Evolutionary conservation across 2,888 invertebrate species (phyloP).

Genomic region (Sarcophaga variegata): DNA sequence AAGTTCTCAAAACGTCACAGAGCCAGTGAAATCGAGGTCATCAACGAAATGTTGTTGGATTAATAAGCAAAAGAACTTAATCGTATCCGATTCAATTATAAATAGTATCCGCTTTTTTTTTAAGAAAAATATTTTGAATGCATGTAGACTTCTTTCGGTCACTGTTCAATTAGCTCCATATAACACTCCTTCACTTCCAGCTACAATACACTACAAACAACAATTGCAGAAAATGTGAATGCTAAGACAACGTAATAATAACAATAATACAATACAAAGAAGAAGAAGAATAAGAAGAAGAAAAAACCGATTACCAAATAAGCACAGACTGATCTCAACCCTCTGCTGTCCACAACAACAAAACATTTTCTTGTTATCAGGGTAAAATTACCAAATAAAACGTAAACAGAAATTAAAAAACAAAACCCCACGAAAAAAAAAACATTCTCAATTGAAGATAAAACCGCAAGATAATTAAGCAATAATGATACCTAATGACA

Average conservation of each 20-base stretch:
- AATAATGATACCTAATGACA: conserved; percentile 5
- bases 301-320: background rate
- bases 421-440: too few relatives aligned
- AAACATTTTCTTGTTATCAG: background rate
- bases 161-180: conserved; percentile 34
- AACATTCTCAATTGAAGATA: background rate
- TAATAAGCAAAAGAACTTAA: too few relatives aligned
- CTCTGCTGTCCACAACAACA: background rate
- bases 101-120: too few relatives aligned
- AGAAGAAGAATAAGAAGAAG: background rate
- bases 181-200: conserved; percentile 55
- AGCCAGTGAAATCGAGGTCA: too few relatives aligned
- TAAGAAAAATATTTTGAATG: too few relatives aligned
- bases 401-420: background rate
- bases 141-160: too few relatives aligned
- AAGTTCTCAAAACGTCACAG: too few relatives aligned
- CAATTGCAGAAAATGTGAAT: conserved; percentile 39
- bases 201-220: conserved; percentile 22
- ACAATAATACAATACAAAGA: background rate
- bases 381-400: background rate
- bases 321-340: background rate
- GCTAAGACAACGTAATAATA: conserved; percentile 15
- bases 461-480: background rate
- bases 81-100: too few relatives aligned
- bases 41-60: too few relatives aligned